Conservation (phyloP, 1,140 invertebrate species). For the Drosophila serrata region DNA sequence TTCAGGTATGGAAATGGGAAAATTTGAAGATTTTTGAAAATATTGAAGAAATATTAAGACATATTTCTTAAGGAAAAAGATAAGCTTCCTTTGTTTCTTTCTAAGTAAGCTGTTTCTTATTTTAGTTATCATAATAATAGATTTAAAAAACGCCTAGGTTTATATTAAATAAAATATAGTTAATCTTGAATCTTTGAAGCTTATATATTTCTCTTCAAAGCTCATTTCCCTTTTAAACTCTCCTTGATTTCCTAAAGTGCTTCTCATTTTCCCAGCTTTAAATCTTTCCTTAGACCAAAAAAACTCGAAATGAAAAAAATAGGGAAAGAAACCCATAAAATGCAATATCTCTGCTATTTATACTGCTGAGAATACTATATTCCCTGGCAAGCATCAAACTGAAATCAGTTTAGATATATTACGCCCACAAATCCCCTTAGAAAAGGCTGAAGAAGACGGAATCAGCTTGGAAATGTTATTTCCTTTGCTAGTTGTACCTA, state of each 20-base stretch:
- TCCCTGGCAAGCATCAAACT: slow-evolving; percentile 20
- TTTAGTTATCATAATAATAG: not conserved
- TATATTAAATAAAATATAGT: not conserved
- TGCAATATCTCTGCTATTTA: slow-evolving; percentile 17
- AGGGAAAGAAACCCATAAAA: not conserved
- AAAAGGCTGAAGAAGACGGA: slow-evolving; percentile 18
- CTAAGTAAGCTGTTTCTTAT: not conserved
- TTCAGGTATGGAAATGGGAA: not conserved
- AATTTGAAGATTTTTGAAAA: too few species aligned
- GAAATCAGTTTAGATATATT: slow-evolving; percentile 34
- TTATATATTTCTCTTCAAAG: not conserved
- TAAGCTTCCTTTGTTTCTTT: not conserved
- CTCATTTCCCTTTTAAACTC: not conserved
- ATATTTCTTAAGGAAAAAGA: not conserved
- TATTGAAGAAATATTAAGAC: not conserved
- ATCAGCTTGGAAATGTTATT: slow-evolving; percentile 35
- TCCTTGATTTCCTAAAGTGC: not conserved
- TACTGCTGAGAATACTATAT: slow-evolving; percentile 10
- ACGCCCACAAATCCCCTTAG: slow-evolving; percentile 33
- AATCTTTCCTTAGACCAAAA: not conserved
- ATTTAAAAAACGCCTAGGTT: not conserved
- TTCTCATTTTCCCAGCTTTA: not conserved
- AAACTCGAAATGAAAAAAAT: not conserved
- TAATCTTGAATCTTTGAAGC: not conserved
- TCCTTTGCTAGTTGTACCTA: slow-evolving; percentile 16